phyloP scores from a whole-genome alignment of 2,113 vertebrate species.

The Falcunculus frontatus region DNA sequence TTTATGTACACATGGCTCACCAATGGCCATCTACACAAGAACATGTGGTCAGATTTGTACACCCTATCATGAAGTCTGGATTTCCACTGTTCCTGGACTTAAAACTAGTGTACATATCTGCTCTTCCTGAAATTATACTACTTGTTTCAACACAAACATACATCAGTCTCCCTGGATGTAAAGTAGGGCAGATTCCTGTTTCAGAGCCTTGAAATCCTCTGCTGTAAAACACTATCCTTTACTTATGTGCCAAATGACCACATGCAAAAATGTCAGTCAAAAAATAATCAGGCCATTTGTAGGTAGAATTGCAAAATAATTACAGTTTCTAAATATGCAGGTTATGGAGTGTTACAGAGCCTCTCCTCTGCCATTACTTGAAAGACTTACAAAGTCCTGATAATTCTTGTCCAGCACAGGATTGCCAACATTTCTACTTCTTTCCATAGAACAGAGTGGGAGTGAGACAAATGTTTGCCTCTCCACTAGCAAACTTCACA shows the following conservation, averaged over 20 bases:
- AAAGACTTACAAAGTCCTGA: background rate
- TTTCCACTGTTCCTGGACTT: background rate
- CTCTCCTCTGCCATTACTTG: background rate
- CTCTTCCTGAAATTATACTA: background rate
- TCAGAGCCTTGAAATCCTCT: background rate
- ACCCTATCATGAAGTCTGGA: background rate
- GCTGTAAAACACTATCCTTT: background rate
- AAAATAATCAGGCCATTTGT: background rate
- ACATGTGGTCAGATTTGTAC: background rate
- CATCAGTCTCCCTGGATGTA: background rate
- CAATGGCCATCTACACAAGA: background rate
- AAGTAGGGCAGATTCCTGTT: background rate
- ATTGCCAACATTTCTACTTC: background rate
- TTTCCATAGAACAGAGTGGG: background rate
- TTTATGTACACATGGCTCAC: background rate
- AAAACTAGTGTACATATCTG: background rate
- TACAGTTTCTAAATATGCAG: background rate
- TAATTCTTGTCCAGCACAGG: background rate
- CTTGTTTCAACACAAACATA: background rate
- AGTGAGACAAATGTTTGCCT: background rate
- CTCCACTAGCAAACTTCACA: background rate
- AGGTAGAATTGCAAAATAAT: background rate
- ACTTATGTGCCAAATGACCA: background rate
- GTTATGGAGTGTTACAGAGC: background rate
- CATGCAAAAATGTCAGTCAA: background rate